phyloP scores from a whole-genome alignment of 2,888 invertebrate species.

The Julus scanicus region DNA sequence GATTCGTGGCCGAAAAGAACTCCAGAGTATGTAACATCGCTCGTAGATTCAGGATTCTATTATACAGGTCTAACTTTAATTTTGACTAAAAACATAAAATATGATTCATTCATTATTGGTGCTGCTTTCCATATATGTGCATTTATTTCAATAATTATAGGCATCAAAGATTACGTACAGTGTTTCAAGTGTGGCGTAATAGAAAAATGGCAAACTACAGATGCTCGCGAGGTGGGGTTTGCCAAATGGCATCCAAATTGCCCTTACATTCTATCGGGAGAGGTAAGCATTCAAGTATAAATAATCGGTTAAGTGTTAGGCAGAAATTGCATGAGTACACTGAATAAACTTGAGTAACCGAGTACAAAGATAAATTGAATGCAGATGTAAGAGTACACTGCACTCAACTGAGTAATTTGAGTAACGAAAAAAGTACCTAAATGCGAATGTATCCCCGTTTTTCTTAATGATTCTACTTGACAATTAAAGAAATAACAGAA shows the following conservation, averaged over 20 bases:
- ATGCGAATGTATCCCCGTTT: too few species aligned
- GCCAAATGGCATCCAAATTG: conserved; percentile 93
- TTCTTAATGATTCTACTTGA: too few species aligned
- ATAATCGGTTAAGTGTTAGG: background rate
- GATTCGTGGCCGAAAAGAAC: conserved; percentile 82
- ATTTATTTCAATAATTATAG: conserved; percentile 59
- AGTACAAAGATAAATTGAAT: too few species aligned
- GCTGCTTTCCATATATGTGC: background rate
- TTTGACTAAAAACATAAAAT: background rate
- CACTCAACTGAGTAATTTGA: too few species aligned
- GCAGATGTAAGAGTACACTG: too few species aligned
- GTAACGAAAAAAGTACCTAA: too few species aligned
- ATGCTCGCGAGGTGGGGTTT: conserved; percentile 95
- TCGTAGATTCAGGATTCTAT: conserved; percentile 92
- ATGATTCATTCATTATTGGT: too few species aligned
- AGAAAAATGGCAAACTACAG: conserved; percentile 90
- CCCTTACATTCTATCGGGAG: conserved; percentile 74
- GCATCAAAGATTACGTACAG: conserved; percentile 84
- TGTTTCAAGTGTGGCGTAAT: conserved; percentile 96
- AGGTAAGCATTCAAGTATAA: background rate
- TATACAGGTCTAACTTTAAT: conserved; percentile 75
- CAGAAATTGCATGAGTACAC: background rate
- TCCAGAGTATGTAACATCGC: conserved; percentile 80
- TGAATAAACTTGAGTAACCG: background rate
- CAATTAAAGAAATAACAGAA: too few species aligned